These are phyloP conservation scores for Drosophila varians DNA, from an alignment of 1,140 invertebrate species.

Conservation along the genomic window DNA sequence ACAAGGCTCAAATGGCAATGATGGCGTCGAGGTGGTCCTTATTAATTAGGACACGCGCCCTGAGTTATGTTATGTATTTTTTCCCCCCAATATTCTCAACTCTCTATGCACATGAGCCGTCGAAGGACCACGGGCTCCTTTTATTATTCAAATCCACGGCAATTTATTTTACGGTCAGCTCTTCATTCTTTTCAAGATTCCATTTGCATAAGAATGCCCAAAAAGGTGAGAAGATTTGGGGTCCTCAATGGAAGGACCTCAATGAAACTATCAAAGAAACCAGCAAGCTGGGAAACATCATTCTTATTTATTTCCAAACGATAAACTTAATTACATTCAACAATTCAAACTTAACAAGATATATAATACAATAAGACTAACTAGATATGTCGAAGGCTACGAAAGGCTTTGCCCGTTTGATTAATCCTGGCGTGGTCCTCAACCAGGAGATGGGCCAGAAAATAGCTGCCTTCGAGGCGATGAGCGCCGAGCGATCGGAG, in stretches of 20 bases:
- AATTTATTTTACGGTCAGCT: conserved; percentile 41
- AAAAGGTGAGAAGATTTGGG: neutral
- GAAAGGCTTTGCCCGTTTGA: conserved; percentile 30
- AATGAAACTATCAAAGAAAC: neutral
- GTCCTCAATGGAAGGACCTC: neutral
- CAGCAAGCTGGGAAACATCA: no score
- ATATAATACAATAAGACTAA: neutral
- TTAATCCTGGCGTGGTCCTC: conserved; percentile 50
- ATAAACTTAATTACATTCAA: no score
- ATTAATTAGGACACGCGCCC: conserved; percentile 76
- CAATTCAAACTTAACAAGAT: neutral
- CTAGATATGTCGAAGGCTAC: conserved; percentile 22
- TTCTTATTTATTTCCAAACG: no score
- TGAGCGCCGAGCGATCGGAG: conserved; percentile 20
- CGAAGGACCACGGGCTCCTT: conserved; percentile 32
- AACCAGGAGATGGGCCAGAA: conserved; percentile 48
- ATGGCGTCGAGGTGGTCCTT: conserved; percentile 67
- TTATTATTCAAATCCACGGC: conserved; percentile 69
- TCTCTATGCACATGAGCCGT: conserved; percentile 11
- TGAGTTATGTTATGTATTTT: conserved; percentile 27
- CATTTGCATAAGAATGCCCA: conserved; percentile 67
- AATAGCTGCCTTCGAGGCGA: conserved; percentile 38
- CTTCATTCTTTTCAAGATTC: conserved; percentile 23
- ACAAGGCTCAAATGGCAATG: conserved; percentile 69
- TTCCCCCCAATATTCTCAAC: neutral